phyloP scores from a whole-genome alignment of 2,797 vertebrate species.

The Phrynocephalus forsythii region DNA sequence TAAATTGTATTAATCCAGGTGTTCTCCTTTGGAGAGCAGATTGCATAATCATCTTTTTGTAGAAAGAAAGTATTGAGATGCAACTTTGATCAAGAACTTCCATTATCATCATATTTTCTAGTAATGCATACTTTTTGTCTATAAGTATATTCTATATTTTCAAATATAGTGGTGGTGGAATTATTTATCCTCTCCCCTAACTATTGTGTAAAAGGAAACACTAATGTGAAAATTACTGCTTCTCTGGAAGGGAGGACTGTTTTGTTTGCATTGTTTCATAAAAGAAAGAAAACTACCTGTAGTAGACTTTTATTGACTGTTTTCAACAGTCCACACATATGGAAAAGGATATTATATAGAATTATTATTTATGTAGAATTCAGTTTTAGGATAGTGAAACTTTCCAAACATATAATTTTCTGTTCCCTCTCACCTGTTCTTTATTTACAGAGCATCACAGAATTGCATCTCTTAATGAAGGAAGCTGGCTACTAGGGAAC shows the following conservation, averaged over 20 bases:
- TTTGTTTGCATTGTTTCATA: neutral
- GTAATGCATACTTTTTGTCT: neutral
- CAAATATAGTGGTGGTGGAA: neutral
- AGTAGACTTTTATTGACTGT: neutral
- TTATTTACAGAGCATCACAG: constrained; percentile 86
- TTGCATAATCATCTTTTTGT: neutral
- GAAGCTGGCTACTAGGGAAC: constrained; percentile 93
- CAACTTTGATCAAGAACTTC: constrained; percentile 21
- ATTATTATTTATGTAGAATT: neutral
- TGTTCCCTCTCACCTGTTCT: constrained; percentile 37
- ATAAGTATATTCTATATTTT: neutral
- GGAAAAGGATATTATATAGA: neutral
- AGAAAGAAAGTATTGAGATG: neutral
- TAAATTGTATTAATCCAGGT: neutral
- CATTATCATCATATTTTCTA: constrained; percentile 33
- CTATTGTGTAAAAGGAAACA: neutral
- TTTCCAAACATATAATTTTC: constrained; percentile 4
- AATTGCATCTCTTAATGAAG: constrained; percentile 84
- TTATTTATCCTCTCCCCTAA: neutral
- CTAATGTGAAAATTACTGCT: neutral
- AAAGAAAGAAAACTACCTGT: neutral
- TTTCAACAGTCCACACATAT: neutral
- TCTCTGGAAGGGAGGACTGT: neutral
- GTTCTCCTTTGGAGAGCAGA: neutral
- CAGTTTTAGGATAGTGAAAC: neutral